A percentile compares a stretch with the other conserved stretches of the same genome.
phyloP scores from a whole-genome alignment of 2,888 invertebrate genomes.

The Caenorhabditis sinica region DNA sequence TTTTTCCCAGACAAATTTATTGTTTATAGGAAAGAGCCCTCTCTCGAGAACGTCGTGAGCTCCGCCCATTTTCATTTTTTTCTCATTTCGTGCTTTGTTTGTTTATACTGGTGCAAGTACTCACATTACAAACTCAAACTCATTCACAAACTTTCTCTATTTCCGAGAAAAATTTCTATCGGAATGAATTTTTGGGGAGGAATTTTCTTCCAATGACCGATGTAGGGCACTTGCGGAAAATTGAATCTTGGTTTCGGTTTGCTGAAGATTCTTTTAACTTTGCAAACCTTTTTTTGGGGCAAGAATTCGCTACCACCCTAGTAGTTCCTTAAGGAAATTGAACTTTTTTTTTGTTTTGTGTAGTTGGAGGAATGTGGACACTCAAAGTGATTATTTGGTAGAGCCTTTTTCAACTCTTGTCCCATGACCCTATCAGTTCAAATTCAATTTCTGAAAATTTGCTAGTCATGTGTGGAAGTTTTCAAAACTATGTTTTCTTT shows the following conservation, averaged over 20 bases:
- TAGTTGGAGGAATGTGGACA: background rate
- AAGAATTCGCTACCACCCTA: conserved; percentile 1
- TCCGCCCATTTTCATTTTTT: conserved; percentile 8
- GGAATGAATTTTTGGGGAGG: background rate
- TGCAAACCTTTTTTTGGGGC: conserved; percentile 6
- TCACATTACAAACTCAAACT: conserved; percentile 41
- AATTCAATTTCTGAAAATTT: too few species aligned
- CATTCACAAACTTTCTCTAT: conserved; percentile 31
- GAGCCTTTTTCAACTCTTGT: background rate
- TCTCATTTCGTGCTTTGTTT: conserved; percentile 29
- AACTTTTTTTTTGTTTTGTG: background rate
- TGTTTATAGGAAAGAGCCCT: background rate
- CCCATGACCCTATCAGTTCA: background rate
- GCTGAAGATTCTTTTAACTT: background rate
- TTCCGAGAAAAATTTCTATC: conserved; percentile 19
- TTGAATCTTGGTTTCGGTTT: background rate
- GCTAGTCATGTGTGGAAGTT: too few species aligned
- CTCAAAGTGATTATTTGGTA: background rate
- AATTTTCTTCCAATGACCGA: background rate
- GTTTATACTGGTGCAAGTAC: conserved; percentile 43
- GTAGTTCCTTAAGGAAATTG: conserved; percentile 17
- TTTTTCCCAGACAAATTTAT: background rate
- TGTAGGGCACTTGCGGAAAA: background rate
- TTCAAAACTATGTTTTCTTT: too few species aligned
- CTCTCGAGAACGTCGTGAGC: conserved; percentile 5